A percentile compares a stretch with the other conserved stretches of the same genome.
phyloP scores from a whole-genome alignment of 2,797 vertebrate genomes.

The Vireo griseus region DNA sequence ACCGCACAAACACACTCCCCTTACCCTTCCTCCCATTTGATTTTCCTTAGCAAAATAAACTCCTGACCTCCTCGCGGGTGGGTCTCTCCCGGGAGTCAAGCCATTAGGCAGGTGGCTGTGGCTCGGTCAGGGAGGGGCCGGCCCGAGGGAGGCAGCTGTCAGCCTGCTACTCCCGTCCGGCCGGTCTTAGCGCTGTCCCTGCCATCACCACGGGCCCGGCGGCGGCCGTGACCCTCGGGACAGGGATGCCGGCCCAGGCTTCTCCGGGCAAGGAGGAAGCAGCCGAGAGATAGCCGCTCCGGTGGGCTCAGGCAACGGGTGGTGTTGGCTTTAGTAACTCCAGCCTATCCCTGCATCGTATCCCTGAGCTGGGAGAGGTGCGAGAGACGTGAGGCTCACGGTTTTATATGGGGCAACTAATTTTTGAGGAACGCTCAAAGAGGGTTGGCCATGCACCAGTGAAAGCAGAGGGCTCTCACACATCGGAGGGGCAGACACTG shows the following conservation, averaged over 20 bases:
- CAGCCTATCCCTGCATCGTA: too few relatives aligned
- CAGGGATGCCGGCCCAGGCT: neutral
- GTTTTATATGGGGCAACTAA: neutral
- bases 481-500: accelerated
- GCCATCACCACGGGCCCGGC: neutral
- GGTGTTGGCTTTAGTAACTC: neutral
- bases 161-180: neutral
- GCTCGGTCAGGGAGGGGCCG: neutral
- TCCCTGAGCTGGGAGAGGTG: accelerated
- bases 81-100: neutral
- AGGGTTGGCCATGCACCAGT: neutral
- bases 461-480: neutral
- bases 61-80: neutral
- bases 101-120: neutral
- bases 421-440: neutral
- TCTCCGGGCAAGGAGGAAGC: neutral
- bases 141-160: neutral
- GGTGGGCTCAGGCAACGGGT: neutral
- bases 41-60: neutral
- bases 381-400: neutral
- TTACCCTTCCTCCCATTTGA: neutral
- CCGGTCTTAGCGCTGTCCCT: neutral
- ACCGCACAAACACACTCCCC: neutral
- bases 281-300: accelerated
- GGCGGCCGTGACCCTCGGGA: neutral